A percentile compares a stretch with the other conserved stretches of the same genome.
These are phyloP conservation scores for Anguilla anguilla DNA, from an alignment of 2,797 vertebrate genomes.

Conservation along the genomic window DNA sequence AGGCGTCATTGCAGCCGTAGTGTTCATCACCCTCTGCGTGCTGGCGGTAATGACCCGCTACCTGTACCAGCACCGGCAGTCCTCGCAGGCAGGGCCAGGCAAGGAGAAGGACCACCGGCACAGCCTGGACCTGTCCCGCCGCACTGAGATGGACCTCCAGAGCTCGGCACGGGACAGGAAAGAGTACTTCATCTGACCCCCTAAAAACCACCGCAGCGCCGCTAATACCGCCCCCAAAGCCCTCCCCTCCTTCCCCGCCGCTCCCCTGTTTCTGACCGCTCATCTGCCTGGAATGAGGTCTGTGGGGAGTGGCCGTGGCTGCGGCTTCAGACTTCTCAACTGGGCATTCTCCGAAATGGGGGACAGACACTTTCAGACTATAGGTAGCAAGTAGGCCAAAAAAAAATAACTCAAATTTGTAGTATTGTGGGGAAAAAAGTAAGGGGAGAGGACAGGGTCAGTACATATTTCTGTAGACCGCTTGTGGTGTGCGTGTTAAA, in stretches of 20 bases:
- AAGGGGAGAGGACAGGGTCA: neutral
- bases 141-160: constrained; percentile 75
- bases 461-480: constrained; percentile 20
- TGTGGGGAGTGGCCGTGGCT: constrained; percentile 13
- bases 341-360: constrained; percentile 19
- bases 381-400: constrained; percentile 33
- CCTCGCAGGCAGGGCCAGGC: constrained; percentile 61
- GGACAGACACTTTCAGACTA: constrained; percentile 24
- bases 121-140: constrained; percentile 61
- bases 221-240: constrained; percentile 7
- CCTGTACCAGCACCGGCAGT: constrained; percentile 78
- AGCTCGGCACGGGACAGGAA: constrained; percentile 79
- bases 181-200: constrained; percentile 82
- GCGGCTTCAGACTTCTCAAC: constrained; percentile 25
- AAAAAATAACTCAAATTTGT: neutral
- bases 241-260: constrained; percentile 17
- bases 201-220: neutral
- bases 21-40: constrained; percentile 78
- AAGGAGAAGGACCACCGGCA: constrained; percentile 80
- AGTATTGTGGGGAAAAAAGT: neutral
- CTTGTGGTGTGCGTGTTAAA: neutral
- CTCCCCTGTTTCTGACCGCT: constrained; percentile 12
- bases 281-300: constrained; percentile 18
- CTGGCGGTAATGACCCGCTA: constrained; percentile 77
- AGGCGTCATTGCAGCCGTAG: constrained; percentile 83